phyloP scores from a whole-genome alignment of 2,888 invertebrate species.

The Hipparchia semele region DNA sequence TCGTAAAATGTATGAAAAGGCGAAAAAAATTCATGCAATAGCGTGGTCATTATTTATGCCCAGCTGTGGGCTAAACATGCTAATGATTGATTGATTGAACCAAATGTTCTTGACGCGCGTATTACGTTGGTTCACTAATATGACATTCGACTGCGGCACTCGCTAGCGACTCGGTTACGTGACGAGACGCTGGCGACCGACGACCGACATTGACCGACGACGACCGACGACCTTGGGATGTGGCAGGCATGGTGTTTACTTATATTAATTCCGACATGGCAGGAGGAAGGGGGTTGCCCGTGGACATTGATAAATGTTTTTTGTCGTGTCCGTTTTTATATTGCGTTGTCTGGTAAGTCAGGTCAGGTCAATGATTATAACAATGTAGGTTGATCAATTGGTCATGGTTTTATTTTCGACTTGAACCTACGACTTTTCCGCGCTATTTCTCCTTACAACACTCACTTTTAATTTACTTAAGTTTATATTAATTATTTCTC shows the following conservation, averaged over 20 bases:
- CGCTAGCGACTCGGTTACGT: constrained; percentile 55
- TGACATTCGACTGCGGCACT: constrained; percentile 74
- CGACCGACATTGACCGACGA: constrained; percentile 48
- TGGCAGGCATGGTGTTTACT: constrained; percentile 33
- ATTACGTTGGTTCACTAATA: constrained; percentile 65
- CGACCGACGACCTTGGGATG: constrained; percentile 51
- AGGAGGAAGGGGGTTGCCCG: neutral
- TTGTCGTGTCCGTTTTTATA: constrained; percentile 8
- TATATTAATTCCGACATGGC: constrained; percentile 34
- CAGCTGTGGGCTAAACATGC: no score
- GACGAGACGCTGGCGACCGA: constrained; percentile 42
- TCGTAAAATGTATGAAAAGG: no score
- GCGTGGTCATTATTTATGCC: no score
- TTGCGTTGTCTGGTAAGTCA: neutral
- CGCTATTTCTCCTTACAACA: no score
- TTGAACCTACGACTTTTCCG: no score
- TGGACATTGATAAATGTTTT: constrained; percentile 16
- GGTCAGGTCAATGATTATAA: no score
- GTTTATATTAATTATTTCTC: no score
- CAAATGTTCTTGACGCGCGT: constrained; percentile 60
- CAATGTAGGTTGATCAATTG: no score
- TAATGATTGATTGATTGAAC: neutral
- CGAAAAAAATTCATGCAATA: no score
- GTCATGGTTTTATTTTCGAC: no score
- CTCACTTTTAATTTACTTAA: no score